Base-by-base conservation (phyloP, 1,140 invertebrate species). In the Drosophila sp. region DNA sequence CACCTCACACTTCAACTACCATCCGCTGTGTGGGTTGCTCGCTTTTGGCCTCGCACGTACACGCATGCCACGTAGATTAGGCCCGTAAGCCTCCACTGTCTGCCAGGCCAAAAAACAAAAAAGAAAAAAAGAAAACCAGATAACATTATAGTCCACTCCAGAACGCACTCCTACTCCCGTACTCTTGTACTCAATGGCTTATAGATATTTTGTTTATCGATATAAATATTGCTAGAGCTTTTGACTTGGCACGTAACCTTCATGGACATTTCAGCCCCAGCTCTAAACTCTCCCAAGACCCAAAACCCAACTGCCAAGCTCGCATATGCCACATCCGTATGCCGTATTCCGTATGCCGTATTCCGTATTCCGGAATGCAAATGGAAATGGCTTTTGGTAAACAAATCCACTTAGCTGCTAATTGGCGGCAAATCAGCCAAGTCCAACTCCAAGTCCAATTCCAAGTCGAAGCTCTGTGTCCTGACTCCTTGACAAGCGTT, bases 401-500 rank as follows among this genome's bases (percentile, higher is more conserved):
- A 76, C 72, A 86, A 86, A 86, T 86, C 82, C 82, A 86, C 82
- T 86, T 86, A 86, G 82, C 70, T 81, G 75, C 82, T 86, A 86
- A 86, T 86, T 86, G 82, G 82, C 82, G 82, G 82, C 82, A 86
- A 81, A 86, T 81, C 81, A 78, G 78, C 36, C 46, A 59, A 59
- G 43, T 36, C 8, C 9, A 50, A 27, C 1, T 21, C 36, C 46
- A 59, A 59, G 43, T 36, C 8, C 9, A 50, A 27, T 1, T 21
- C 21, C 4, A 21, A 21, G 21, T 1, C 21, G 21, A 21, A 21
- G 21, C 21, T 21, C 21, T 21, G 4, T 21, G 21, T 29, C 14
- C 27, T 11, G 27, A 21, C 43, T 21, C 16, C 7, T n/a, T 21
- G n/a, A 38, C 18, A 38, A 38, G 36, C n/a, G 36, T 13, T 16